These are phyloP conservation scores for Phenganax subtilis DNA, from an alignment of 92 coral and sea anemone species.

Conservation along the genomic window DNA sequence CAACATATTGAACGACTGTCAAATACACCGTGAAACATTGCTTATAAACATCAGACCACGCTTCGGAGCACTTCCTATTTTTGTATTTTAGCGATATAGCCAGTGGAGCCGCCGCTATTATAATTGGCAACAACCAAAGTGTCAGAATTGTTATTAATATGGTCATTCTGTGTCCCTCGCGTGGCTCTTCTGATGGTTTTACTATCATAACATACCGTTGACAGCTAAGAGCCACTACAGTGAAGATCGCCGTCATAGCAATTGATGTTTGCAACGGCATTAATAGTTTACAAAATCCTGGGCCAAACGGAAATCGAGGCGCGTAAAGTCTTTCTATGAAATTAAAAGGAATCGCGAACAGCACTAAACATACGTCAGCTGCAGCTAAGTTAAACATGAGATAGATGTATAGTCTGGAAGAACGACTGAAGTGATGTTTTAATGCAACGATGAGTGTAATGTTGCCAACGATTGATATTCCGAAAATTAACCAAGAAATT, in stretches of 20 bases:
- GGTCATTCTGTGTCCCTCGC: not conserved
- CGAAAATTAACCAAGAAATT: constrained; percentile 57
- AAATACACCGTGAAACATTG: constrained; percentile 26
- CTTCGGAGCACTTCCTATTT: not conserved
- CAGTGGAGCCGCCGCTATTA: constrained; percentile 15
- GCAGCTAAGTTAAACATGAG: constrained; percentile 72
- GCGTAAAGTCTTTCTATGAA: constrained; percentile 55
- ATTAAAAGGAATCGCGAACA: constrained; percentile 72
- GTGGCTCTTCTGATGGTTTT: not conserved
- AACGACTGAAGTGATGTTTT: constrained; percentile 62
- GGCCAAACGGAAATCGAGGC: constrained; percentile 63
- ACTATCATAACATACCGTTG: constrained; percentile 56
- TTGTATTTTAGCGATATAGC: not conserved
- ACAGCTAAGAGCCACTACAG: constrained; percentile 60
- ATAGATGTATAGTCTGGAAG: constrained; percentile 70
- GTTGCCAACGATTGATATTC: constrained; percentile 55
- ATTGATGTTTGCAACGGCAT: constrained; percentile 75
- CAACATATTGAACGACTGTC: constrained; percentile 13
- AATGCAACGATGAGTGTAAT: constrained; percentile 57
- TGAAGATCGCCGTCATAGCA: constrained; percentile 66
- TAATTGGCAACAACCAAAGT: constrained; percentile 16
- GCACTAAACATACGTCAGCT: constrained; percentile 64
- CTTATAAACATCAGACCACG: constrained; percentile 10
- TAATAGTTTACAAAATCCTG: constrained; percentile 63
- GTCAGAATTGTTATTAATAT: constrained; percentile 10